Percentiles rank a stretch among this genome's conserved stretches.
phyloP scores from a whole-genome alignment of 2,113 vertebrate genomes.

The Dicaeum eximium region DNA sequence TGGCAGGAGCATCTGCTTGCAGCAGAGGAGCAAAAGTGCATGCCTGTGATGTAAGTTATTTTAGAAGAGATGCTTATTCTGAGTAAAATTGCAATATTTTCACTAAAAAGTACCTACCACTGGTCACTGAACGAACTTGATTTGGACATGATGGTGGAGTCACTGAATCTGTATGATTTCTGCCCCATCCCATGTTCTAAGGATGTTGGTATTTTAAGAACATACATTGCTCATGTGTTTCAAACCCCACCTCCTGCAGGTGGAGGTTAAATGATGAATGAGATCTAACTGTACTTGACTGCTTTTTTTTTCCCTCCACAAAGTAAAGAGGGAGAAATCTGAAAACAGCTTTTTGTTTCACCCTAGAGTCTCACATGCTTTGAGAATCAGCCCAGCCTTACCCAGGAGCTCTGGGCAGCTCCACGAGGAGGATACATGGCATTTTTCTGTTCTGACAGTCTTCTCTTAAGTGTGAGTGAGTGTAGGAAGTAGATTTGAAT shows the following conservation, averaged over 20 bases:
- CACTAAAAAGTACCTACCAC: neutral
- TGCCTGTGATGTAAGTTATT: neutral
- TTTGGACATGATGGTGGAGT: neutral
- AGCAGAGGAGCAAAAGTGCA: neutral
- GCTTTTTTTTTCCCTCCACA: neutral
- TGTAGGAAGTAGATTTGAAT: neutral
- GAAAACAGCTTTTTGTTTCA: neutral
- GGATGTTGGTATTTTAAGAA: neutral
- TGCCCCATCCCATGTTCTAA: accelerated
- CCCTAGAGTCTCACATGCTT: neutral
- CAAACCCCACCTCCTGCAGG: neutral
- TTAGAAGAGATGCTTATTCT: neutral
- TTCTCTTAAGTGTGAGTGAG: neutral
- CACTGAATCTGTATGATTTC: neutral
- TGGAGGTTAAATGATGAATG: neutral
- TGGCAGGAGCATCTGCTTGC: neutral
- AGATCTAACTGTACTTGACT: neutral
- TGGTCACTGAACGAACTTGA: no score
- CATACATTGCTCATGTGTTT: neutral
- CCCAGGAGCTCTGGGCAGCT: neutral
- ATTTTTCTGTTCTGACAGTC: neutral
- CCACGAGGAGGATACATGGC: neutral
- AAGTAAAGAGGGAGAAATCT: neutral
- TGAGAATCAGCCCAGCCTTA: neutral
- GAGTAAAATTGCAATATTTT: neutral